A percentile compares a stretch with the other conserved stretches of the same genome.
Conservation (phyloP, 2,797 vertebrate species). For the Hylomyscus alleni region DNA sequence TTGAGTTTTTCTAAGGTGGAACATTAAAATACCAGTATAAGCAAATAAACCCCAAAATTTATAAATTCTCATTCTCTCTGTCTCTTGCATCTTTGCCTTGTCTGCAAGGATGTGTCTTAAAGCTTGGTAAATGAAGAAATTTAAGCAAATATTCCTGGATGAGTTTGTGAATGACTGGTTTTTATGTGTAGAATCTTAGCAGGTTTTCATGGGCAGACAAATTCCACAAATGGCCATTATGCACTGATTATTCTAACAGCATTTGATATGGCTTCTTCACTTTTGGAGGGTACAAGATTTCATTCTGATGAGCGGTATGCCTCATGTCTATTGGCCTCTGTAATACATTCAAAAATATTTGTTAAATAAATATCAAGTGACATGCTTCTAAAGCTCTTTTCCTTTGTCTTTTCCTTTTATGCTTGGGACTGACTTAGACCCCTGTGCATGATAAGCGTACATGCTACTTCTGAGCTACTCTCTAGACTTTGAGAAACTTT, state of each 20-base stretch:
- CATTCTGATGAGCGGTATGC: not conserved
- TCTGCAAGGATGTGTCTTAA: not conserved
- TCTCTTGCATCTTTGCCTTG: not conserved
- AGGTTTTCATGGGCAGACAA: not conserved
- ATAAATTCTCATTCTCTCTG: not conserved
- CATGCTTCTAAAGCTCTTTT: not conserved
- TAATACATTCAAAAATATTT: not conserved
- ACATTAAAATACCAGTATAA: not conserved
- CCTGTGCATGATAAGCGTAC: too few relatives aligned
- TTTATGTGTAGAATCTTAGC: not conserved
- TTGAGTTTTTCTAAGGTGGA: not conserved
- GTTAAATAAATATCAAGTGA: not conserved
- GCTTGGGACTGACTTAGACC: not conserved
- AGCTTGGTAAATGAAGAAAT: not conserved
- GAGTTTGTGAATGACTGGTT: slow-evolving; percentile 23
- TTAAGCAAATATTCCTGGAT: slow-evolving; percentile 27
- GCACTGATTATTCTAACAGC: not conserved
- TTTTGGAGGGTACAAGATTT: not conserved
- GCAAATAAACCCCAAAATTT: not conserved
- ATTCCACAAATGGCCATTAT: not conserved
- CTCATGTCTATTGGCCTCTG: not conserved
- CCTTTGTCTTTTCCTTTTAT: too few relatives aligned
- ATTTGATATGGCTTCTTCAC: not conserved
- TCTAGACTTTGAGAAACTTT: not conserved
- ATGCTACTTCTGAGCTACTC: not conserved